These are phyloP conservation scores for Pseudochirops cupreus DNA, from an alignment of 2,797 vertebrate species.

Conservation along the genomic window DNA sequence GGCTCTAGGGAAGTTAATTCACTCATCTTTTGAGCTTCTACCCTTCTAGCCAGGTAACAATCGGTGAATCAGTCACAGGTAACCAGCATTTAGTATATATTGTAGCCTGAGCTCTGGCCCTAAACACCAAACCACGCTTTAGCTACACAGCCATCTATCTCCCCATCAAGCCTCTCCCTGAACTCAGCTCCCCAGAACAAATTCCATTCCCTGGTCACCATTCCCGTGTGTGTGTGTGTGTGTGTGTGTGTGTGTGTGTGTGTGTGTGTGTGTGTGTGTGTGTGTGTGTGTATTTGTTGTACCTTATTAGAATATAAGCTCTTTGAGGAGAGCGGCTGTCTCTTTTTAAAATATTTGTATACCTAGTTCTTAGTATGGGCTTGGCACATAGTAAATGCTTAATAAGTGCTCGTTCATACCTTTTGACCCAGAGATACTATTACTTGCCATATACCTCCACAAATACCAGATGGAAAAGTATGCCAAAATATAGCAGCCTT, in stretches of 20 bases:
- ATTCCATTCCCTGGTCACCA: not conserved
- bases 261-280: too few species aligned
- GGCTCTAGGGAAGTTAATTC: not conserved
- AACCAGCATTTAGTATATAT: not conserved
- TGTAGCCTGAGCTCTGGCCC: not conserved
- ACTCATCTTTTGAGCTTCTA: not conserved
- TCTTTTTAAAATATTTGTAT: not conserved
- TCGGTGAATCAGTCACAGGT: not conserved
- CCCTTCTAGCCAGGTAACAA: not conserved
- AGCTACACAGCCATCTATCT: not conserved
- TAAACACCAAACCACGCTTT: not conserved
- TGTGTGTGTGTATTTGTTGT: too few species aligned
- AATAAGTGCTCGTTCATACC: not conserved
- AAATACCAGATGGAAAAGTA: not conserved
- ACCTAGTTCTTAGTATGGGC: not conserved
- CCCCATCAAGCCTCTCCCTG: not conserved
- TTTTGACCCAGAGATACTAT: not conserved
- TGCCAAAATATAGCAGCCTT: not conserved
- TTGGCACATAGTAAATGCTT: not conserved
- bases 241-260: too few species aligned
- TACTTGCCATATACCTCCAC: not conserved
- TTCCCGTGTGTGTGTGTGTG: not conserved
- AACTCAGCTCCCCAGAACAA: not conserved
- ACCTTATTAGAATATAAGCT: not conserved
- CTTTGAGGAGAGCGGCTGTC: not conserved